Base-by-base conservation (phyloP, 2,797 vertebrate species). In the Sphaeramia orbicularis region DNA sequence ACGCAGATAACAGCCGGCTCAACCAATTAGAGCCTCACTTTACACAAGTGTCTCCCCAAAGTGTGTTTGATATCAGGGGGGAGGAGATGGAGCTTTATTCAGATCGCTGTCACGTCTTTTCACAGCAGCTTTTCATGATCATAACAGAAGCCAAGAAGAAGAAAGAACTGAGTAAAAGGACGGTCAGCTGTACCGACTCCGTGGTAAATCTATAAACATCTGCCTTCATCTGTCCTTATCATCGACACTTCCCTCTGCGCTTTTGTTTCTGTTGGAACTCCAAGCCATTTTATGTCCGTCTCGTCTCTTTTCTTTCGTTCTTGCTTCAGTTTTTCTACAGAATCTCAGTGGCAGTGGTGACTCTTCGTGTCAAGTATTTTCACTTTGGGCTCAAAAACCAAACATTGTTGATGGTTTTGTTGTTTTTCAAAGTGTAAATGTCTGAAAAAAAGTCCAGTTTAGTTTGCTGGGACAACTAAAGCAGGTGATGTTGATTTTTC, bases 1-100 rank as follows among this genome's bases (percentile, higher is more conserved):
- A 86, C 70, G 7, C 8, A 78, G 83, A 87, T 85, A 87, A 86
- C 77, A 85, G 80, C 60, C 51, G 14, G 64, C 68, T 58, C 16
- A 66, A 64, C 68, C 71, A 86, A 88, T 88, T 81, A 81, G 43
- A 76, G 61, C 36, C 43, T 65, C 14, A 53, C 66, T 15, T 44
- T 49, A 45, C 61, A 54, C 50, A 65, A 75, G 61, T 27, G 56
- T 65, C 36, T 74, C 71, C 71, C 67, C 15, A n/a, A 69, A 81
- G 66, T 70, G 58, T 52, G 53, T 82, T 68, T 81, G 74, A 78
- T 79, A 81, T 65, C 51, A 9, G n/a, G 53, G 57, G 57, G 54
- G 8, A 27, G 24, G 55, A 63, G 58, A 76, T 71, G 24, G 71
- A 19, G 30, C 61, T 76, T 67, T 38, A 78, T 80, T 71, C 61